Base-by-base conservation (phyloP, 2,113 vertebrate species). In the Ranitomeya variabilis region DNA sequence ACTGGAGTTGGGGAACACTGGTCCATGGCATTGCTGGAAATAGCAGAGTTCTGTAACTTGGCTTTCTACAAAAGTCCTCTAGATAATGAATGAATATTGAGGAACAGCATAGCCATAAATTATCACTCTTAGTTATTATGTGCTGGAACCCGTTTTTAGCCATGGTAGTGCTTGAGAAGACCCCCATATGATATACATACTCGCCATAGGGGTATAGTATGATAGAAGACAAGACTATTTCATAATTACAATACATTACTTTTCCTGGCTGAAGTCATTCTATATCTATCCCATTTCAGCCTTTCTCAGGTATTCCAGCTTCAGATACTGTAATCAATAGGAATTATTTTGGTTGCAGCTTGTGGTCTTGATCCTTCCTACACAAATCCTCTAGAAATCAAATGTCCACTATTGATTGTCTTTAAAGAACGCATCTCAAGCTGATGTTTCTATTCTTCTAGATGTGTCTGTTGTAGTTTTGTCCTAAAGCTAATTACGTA, bases 311-410 rank as follows among this genome's bases (percentile, higher is more conserved):
- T 71, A 51, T 71, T 71, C 82, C 82, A 71, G 82, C 66, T 55
- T 84, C 64, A 69, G 82, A 55, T 71, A 26, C 64, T 69, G 66
- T 15, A 55, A 84, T 84, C 82, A 84, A 84, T 84, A 64, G 51
- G 82, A 69, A 71, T 84, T 69, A 84, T 67, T 84, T 55, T 45
- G n/a, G 21, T 54, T 55, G 64, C 82, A 69, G 82, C 82, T 84
- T 84, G 82, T 84, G 82, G 82, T 84, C 82, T 51, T 67, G 37
- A 67, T 83, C 37, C 62, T 15, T 69, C 62, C 80, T 11, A 54
- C 55, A 26, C 66, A 21, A 71, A 84, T 69, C 66, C 82, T 69
- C 64, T 21, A n/a, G 62, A 83, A 83, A 83, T 83, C 83, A 60
- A 74, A 73, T 16, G 83, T 18, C 45, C 66, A 2, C 82, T 71